Conservation (phyloP, 2,797 vertebrate genomes). For the Darevskia mixta region DNA sequence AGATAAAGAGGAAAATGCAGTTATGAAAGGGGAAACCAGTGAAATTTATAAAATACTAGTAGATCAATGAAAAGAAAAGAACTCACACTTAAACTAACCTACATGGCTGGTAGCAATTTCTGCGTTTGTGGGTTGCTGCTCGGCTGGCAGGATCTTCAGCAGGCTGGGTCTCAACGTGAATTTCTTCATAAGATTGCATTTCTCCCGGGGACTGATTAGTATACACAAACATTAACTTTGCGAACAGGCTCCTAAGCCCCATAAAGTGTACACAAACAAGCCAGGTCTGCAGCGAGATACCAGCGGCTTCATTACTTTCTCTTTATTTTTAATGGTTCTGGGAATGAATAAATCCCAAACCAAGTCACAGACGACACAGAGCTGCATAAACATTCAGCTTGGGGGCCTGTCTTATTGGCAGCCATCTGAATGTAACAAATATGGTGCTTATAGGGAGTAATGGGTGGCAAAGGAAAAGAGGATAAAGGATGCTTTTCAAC, state of each 20-base stretch:
- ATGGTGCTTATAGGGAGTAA: background rate
- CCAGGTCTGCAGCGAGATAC: background rate
- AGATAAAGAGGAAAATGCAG: too few species aligned
- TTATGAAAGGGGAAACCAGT: too few species aligned
- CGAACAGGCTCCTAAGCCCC: background rate
- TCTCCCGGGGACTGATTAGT: background rate
- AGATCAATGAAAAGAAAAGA: too few species aligned
- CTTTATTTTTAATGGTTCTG: conserved; percentile 3
- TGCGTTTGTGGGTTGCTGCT: background rate
- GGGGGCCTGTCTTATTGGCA: background rate
- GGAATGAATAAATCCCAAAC: conserved; percentile 5
- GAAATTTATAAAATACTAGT: too few species aligned
- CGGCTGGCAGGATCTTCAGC: background rate
- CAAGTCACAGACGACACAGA: background rate
- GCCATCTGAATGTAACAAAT: too few species aligned
- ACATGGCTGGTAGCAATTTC: background rate
- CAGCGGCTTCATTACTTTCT: background rate
- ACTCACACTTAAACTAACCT: too few species aligned
- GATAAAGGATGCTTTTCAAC: background rate
- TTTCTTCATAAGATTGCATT: background rate
- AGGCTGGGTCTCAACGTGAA: background rate
- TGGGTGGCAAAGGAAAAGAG: background rate
- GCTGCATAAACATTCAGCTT: background rate
- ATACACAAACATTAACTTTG: background rate
- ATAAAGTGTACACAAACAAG: background rate